phyloP scores from a whole-genome alignment of 2,888 invertebrate species.

The Sceliomorpha sp. region DNA sequence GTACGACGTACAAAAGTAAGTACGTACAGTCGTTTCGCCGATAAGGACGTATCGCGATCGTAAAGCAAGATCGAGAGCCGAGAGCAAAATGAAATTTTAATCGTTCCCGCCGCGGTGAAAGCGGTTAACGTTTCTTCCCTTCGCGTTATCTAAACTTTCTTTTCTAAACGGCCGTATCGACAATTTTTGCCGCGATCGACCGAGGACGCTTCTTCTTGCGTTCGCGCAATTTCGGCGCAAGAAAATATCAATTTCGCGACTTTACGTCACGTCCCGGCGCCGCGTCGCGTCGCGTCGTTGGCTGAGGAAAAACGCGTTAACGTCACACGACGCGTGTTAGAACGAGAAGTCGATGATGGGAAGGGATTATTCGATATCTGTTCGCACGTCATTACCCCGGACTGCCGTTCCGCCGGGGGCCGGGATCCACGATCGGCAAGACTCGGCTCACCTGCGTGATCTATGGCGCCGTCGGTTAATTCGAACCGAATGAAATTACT shows the following conservation, averaged over 20 bases:
- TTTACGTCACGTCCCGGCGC: conserved; percentile 24
- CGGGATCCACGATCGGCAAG: conserved; percentile 58
- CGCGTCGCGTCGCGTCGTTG: too few relatives aligned
- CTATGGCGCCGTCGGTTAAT: conserved; percentile 68
- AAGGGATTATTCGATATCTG: conserved; percentile 79
- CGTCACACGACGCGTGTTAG: conserved; percentile 70
- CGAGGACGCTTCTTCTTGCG: not conserved
- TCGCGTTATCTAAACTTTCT: conserved; percentile 27
- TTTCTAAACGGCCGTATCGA: conserved; percentile 46
- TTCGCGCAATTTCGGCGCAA: not conserved
- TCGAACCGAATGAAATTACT: conserved; percentile 65
- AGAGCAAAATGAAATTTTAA: conserved; percentile 58
- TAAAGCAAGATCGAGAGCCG: conserved; percentile 56
- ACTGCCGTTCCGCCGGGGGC: conserved; percentile 66
- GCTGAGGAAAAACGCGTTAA: conserved; percentile 61
- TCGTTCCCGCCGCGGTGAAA: conserved; percentile 51
- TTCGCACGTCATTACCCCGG: conserved; percentile 80
- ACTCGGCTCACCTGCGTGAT: conserved; percentile 59
- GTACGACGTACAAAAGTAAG: conserved; percentile 57
- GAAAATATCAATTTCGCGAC: conserved; percentile 26
- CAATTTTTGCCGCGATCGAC: conserved; percentile 19
- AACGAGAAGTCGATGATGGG: conserved; percentile 59
- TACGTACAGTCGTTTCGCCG: conserved; percentile 56
- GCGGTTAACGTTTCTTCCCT: conserved; percentile 46
- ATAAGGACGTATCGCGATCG: conserved; percentile 58